Evolutionary conservation across 2,888 invertebrate genomes (phyloP).

Genomic region (Pecten maximus): DNA sequence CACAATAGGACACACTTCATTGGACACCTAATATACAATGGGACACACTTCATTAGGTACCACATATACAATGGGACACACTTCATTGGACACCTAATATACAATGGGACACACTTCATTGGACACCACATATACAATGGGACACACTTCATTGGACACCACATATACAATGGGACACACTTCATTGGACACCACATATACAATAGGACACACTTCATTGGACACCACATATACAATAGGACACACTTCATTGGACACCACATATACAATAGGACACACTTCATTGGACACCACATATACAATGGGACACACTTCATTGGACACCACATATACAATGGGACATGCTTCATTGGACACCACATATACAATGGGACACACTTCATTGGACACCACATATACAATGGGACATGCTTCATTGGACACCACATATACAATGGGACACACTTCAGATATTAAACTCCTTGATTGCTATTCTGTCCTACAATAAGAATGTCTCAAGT

Average conservation of each 20-base stretch:
- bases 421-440: background rate
- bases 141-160: background rate
- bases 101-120: background rate
- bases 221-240: slow-evolving; percentile 3
- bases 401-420: background rate
- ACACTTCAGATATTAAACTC: background rate
- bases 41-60: background rate
- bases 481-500: background rate
- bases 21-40: background rate
- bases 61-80: background rate
- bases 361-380: background rate
- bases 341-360: background rate
- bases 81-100: background rate
- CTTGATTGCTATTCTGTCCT: background rate
- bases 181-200: background rate
- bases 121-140: background rate
- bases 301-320: no score
- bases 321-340: background rate
- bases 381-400: background rate
- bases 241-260: no score
- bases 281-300: no score
- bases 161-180: background rate
- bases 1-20: background rate
- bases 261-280: no score
- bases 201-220: background rate